A percentile compares a stretch with the other conserved stretches of the same genome.
Evolutionary conservation across 2,113 vertebrate species (phyloP).

Genomic region (Tachuris rubrigastra): DNA sequence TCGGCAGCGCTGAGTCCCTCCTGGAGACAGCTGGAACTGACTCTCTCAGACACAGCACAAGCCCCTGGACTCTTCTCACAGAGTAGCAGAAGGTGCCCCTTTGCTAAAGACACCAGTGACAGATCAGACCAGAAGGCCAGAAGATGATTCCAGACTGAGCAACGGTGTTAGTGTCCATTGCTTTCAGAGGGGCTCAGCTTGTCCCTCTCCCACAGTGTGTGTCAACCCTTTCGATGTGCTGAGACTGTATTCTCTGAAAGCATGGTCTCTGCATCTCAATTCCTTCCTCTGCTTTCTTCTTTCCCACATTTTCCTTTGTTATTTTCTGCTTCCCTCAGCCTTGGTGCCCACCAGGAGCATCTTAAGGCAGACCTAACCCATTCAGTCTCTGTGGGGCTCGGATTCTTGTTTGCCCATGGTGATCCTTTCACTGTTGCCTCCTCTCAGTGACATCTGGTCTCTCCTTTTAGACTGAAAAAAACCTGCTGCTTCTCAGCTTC

Average conservation of each 20-base stretch:
- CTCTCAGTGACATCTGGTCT: not conserved
- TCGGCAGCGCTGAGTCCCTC: no score
- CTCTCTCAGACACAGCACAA: no score
- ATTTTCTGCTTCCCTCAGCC: not conserved
- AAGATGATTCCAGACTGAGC: not conserved
- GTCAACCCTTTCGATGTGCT: not conserved
- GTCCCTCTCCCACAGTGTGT: not conserved
- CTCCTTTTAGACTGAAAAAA: not conserved
- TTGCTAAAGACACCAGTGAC: not conserved
- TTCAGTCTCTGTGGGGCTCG: not conserved
- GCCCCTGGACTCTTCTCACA: no score
- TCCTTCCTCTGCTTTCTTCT: not conserved
- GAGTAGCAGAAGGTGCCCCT: not conserved
- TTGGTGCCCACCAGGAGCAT: not conserved
- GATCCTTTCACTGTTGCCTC: not conserved
- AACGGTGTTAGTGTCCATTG: no score
- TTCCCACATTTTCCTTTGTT: not conserved
- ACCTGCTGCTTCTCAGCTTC: not conserved
- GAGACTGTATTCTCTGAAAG: not conserved
- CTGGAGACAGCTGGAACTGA: no score
- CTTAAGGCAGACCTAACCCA: not conserved
- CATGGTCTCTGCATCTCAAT: not conserved
- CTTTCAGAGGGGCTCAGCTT: not conserved
- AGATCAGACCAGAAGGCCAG: not conserved
- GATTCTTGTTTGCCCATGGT: not conserved